A percentile compares a stretch with the other conserved stretches of the same genome.
These are phyloP conservation scores for Poeciliopsis retropinna DNA, from an alignment of 2,113 vertebrate species.

Conservation along the genomic window DNA sequence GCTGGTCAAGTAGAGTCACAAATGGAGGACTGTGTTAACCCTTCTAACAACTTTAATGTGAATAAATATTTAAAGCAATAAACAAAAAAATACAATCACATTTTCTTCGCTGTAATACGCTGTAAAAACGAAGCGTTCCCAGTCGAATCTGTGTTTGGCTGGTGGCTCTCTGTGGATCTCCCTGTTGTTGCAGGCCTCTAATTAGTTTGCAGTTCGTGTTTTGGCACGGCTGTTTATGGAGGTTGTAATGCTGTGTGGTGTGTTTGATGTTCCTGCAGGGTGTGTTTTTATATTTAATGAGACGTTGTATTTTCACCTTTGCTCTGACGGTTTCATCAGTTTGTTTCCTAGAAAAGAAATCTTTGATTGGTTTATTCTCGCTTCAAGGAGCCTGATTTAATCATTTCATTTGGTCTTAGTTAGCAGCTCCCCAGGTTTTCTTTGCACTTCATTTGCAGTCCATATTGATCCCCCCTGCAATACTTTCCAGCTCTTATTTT, in stretches of 20 bases:
- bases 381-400: neutral
- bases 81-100: neutral
- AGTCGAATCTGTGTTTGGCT: neutral
- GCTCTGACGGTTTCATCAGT: neutral
- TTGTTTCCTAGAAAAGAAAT: neutral
- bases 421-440: neutral
- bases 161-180: neutral
- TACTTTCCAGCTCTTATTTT: too few relatives aligned
- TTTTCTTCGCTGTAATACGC: too few relatives aligned
- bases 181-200: neutral
- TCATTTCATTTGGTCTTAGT: neutral
- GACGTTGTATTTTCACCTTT: neutral
- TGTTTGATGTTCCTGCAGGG: neutral
- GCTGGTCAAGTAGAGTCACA: constrained; percentile 27
- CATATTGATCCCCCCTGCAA: too few relatives aligned
- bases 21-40: neutral
- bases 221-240: neutral
- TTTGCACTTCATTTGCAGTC: too few relatives aligned
- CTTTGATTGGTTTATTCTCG: neutral
- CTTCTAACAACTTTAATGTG: neutral
- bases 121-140: neutral
- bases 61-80: neutral
- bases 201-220: neutral
- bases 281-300: neutral
- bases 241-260: neutral